Percentiles rank a stretch among this genome's conserved stretches.
Evolutionary conservation across 1,140 invertebrate genomes (phyloP).

Genomic region (Acromyrmex echinatior): DNA sequence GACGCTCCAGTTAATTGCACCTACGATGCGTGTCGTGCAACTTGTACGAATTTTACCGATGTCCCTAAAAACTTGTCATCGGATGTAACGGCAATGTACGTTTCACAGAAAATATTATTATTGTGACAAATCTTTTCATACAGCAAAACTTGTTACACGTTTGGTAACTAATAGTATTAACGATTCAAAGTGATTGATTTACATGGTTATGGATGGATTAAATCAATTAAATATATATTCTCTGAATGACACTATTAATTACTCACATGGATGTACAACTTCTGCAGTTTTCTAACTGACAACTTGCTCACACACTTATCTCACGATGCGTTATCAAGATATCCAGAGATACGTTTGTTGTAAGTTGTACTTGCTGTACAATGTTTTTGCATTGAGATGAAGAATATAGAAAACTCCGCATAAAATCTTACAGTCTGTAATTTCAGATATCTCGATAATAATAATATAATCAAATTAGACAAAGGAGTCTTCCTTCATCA

Average conservation of each 20-base stretch:
- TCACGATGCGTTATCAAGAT: conserved; percentile 69
- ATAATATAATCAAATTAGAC: conserved; percentile 76
- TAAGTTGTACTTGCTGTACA: conserved; percentile 75
- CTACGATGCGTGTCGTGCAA: conserved; percentile 74
- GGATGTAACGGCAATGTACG: conserved; percentile 76
- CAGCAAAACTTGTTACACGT: not conserved
- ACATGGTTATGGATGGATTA: not conserved
- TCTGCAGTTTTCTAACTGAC: conserved; percentile 77
- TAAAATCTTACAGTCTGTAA: conserved; percentile 1
- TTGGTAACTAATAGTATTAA: not conserved
- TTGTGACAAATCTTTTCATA: conserved; percentile 17
- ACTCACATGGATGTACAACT: not conserved
- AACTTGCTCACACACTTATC: conserved; percentile 73
- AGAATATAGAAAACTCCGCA: not conserved
- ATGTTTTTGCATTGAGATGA: conserved; percentile 4
- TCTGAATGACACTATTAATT: conserved; percentile 3
- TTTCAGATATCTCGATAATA: conserved; percentile 78
- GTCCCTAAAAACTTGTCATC: conserved; percentile 77
- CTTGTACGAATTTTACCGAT: conserved; percentile 74
- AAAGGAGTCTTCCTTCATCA: conserved; percentile 76
- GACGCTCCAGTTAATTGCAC: conserved; percentile 69
- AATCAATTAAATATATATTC: not conserved
- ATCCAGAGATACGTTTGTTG: conserved; percentile 76
- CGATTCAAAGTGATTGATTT: not conserved
- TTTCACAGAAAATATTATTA: not conserved